Evolutionary conservation across 2,113 vertebrate species (phyloP).

Genomic region (Mustelus asterias): DNA sequence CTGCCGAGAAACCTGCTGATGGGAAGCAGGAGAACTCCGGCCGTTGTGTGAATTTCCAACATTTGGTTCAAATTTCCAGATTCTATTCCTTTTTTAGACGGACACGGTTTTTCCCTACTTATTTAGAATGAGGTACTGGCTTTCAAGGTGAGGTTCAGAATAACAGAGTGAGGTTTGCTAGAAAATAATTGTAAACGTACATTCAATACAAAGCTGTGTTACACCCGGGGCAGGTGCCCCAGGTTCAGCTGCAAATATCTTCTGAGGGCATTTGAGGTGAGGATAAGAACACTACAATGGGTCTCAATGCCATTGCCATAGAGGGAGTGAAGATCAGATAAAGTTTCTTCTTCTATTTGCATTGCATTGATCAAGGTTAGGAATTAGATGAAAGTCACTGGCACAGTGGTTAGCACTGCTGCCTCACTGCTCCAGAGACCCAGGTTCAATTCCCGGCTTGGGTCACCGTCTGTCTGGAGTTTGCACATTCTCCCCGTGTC

Average conservation of each 20-base stretch:
- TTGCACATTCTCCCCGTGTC: no score
- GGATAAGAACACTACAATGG: neutral
- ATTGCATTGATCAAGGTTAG: neutral
- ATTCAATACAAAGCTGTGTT: neutral
- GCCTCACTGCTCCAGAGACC: no score
- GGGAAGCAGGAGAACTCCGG: no score
- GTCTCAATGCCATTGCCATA: neutral
- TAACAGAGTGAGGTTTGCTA: neutral
- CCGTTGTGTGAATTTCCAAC: neutral
- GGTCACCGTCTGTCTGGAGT: no score
- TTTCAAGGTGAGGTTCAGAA: neutral
- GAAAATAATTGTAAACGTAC: neutral
- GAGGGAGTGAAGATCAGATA: neutral
- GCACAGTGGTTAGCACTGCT: no score
- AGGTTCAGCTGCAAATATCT: neutral
- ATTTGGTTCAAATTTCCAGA: neutral
- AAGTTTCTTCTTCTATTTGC: neutral
- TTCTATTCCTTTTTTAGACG: neutral
- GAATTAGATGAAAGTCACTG: neutral
- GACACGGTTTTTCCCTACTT: neutral
- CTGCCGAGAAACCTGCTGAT: no score
- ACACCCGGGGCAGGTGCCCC: neutral
- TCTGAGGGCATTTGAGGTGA: neutral
- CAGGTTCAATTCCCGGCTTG: no score
- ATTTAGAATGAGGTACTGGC: neutral